A percentile compares a stretch with the other conserved stretches of the same genome.
Evolutionary conservation across 2,888 invertebrate genomes (phyloP).

Genomic region (Apamea monoglypha): DNA sequence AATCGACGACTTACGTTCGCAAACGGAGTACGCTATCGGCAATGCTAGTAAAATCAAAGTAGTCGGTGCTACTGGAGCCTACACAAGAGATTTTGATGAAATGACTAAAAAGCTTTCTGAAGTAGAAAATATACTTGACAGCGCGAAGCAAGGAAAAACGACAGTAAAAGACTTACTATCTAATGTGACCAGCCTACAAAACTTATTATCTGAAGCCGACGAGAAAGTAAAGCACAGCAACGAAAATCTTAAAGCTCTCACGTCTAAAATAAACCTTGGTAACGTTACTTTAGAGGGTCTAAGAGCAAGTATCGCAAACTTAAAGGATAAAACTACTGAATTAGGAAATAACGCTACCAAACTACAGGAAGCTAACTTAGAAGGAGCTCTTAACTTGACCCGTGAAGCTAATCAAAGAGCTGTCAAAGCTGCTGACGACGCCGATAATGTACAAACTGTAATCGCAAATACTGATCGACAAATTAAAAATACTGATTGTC

Average conservation of each 20-base stretch:
- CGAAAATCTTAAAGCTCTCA: constrained; percentile 91
- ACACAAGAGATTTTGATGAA: constrained; percentile 97
- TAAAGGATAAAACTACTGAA: constrained; percentile 93
- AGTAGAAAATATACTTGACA: constrained; percentile 94
- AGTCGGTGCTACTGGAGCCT: constrained; percentile 98
- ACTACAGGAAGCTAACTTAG: constrained; percentile 98
- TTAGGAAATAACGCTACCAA: constrained; percentile 97
- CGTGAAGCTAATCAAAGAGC: constrained; percentile 93
- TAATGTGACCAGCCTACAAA: constrained; percentile 90
- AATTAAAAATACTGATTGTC: constrained; percentile 87
- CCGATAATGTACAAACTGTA: constrained; percentile 90
- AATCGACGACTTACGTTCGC: constrained; percentile 92
- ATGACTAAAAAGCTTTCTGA: constrained; percentile 96
- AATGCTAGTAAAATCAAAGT: constrained; percentile 98
- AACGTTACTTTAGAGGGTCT: constrained; percentile 93
- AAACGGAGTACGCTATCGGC: constrained; percentile 95
- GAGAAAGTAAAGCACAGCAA: constrained; percentile 89
- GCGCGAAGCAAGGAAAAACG: constrained; percentile 93
- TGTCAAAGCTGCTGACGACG: constrained; percentile 87
- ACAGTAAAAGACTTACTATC: constrained; percentile 92
- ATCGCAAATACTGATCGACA: constrained; percentile 87
- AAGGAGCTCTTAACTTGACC: constrained; percentile 98
- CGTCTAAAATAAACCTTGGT: constrained; percentile 93
- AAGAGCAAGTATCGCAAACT: constrained; percentile 91
- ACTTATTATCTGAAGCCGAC: constrained; percentile 92